Evolutionary conservation across 2,113 vertebrate species (phyloP).

Genomic region (Paratilapia polleni): DNA sequence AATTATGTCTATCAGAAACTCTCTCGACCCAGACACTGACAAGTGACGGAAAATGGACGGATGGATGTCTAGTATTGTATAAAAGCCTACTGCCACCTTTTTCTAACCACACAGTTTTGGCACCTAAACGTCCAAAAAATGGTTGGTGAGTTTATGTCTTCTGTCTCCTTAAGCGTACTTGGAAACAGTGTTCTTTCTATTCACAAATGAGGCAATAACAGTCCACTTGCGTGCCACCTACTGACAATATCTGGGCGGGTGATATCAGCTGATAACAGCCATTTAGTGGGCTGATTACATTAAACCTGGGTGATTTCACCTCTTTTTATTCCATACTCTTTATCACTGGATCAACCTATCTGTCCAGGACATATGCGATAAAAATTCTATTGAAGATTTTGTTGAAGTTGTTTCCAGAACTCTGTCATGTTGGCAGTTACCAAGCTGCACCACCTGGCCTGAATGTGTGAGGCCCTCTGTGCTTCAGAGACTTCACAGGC

Average conservation of each 20-base stretch:
- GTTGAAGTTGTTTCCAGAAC: not conserved
- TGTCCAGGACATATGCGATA: conserved; percentile 5
- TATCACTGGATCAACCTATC: not conserved
- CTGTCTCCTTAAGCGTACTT: not conserved
- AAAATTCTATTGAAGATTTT: not conserved
- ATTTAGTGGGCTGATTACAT: not conserved
- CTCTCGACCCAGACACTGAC: not conserved
- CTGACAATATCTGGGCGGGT: not conserved
- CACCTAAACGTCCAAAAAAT: not conserved
- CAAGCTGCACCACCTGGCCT: conserved; percentile 33
- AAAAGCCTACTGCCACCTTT: not conserved
- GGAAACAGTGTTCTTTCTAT: not conserved
- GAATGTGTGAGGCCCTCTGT: conserved; percentile 32
- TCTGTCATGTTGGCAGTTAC: conserved; percentile 12
- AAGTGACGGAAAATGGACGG: not conserved
- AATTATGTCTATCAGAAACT: not conserved
- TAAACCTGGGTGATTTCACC: not conserved
- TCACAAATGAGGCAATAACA: not conserved
- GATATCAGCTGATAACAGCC: not conserved
- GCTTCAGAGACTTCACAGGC: conserved; percentile 27
- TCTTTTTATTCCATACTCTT: not conserved
- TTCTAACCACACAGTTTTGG: not conserved
- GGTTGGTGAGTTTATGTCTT: not conserved
- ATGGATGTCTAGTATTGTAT: not conserved
- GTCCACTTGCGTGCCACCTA: not conserved